Percentiles rank a stretch among this genome's conserved stretches.
phyloP scores from a whole-genome alignment of 2,113 vertebrate species.

The Mesembrinibis cayennensis region DNA sequence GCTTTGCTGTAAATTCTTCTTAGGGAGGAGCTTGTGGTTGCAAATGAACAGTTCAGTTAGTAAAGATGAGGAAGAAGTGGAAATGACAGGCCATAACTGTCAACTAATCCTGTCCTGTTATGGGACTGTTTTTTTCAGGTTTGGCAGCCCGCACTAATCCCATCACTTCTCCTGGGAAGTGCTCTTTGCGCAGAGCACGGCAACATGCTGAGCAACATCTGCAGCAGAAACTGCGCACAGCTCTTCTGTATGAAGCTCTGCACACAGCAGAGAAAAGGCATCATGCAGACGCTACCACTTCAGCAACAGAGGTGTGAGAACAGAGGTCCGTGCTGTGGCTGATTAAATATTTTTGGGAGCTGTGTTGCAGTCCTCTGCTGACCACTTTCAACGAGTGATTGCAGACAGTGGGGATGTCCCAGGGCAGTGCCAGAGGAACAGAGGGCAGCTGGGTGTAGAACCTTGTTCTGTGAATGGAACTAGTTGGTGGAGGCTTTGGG shows the following conservation, averaged over 20 bases:
- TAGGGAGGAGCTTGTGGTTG: not conserved
- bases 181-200: not conserved
- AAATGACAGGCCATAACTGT: not conserved
- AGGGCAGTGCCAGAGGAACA: not conserved
- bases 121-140: not conserved
- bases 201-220: not conserved
- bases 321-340: accelerated
- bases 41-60: not conserved
- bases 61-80: not conserved
- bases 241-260: not conserved
- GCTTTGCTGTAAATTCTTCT: not conserved
- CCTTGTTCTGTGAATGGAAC: not conserved
- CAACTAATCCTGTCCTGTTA: not conserved
- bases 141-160: not conserved
- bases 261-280: not conserved
- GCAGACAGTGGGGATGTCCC: not conserved
- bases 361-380: not conserved
- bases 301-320: not conserved
- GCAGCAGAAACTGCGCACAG: accelerated
- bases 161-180: not conserved
- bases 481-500: not conserved
- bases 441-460: not conserved
- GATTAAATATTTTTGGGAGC: not conserved
- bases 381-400: not conserved
- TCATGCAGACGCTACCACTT: not conserved